phyloP scores from a whole-genome alignment of 2,888 invertebrate species.

The Polydrusus pterygomalis region DNA sequence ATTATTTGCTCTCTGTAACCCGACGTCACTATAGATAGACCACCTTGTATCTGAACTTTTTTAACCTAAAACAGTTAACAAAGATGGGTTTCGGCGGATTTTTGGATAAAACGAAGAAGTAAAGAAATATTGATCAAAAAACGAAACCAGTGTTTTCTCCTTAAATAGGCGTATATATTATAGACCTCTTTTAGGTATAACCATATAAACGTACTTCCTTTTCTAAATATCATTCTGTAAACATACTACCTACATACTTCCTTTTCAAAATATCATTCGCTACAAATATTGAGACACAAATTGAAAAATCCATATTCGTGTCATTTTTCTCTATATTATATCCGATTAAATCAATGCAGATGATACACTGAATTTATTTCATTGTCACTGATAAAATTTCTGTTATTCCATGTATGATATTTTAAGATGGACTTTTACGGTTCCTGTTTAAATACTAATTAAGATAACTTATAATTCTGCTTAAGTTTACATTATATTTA shows the following conservation, averaged over 20 bases:
- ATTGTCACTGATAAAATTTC: conserved; percentile 7
- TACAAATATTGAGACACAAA: background rate
- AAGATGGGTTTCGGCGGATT: too few relatives aligned
- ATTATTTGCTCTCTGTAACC: too few relatives aligned
- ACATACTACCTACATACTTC: too few relatives aligned
- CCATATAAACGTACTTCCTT: too few relatives aligned
- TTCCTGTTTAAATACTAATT: conserved; percentile 21
- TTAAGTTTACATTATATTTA: conserved; percentile 15
- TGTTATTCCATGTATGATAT: background rate
- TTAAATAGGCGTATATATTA: too few relatives aligned
- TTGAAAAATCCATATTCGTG: background rate
- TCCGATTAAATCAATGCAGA: background rate
- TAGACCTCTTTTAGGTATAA: background rate
- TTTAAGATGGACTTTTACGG: conserved; percentile 9
- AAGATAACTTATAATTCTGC: conserved; percentile 25
- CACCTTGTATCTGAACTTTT: too few relatives aligned
- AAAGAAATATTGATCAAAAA: too few relatives aligned
- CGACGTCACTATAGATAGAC: too few relatives aligned
- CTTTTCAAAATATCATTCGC: background rate
- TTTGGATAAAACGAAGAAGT: too few relatives aligned
- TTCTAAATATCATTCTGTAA: too few relatives aligned
- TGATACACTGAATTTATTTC: background rate
- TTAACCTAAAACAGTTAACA: too few relatives aligned
- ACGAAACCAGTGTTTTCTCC: too few relatives aligned
- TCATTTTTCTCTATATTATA: background rate